Base-by-base conservation (phyloP, 2,113 vertebrate genomes). In the Bubo blakistoni region DNA sequence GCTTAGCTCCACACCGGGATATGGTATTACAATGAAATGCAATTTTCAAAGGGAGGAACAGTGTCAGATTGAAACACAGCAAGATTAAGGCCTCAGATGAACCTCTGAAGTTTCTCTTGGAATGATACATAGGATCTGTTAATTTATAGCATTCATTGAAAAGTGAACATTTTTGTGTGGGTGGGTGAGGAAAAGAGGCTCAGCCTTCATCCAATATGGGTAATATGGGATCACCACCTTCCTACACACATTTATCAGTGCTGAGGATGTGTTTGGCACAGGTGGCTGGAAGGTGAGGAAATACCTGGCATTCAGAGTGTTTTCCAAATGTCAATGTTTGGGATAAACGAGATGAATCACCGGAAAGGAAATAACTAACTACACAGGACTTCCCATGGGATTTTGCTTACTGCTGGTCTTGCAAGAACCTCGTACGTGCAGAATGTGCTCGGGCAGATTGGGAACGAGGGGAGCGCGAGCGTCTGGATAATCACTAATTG, bases 281-380 rank as follows among this genome's bases (percentile, higher is more conserved):
- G 85, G 83, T 97, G 81, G 90, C 63, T 92, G 76, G 79, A 88
- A 92, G 90, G 94, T 97, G 86, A 96, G 72, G 94, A 96, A 97
- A 97, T 95, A 96, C 52, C 82, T 97, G 91, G 86, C 94, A 78
- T 77, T 94, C 13, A 30, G 42, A 69, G 65, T 96, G 79, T 95
- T 94, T 97, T 97, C 89, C 65, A 38, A 96, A 71, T 94, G 69
- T 94, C 90, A 82, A 2, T 91, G 91, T 94, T 96, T 90, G 88
- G 94, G 85, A 95, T 96, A 95, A 97, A 94, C 1, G 92, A 81
- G 92, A 90, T 97, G 97, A 97, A 95, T 97, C 95, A 95, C 93
- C 9, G 7, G 86, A 90, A 95, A 93, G 94, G 94, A 95, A 95
- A 46, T 93, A 66, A 72, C 69, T 94, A 67, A 88, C 91, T 95